Evolutionary conservation across 1,140 invertebrate species (phyloP), one percentile per base, ranked within the genome.

Genomic region (Saccostrea echinata): DNA sequence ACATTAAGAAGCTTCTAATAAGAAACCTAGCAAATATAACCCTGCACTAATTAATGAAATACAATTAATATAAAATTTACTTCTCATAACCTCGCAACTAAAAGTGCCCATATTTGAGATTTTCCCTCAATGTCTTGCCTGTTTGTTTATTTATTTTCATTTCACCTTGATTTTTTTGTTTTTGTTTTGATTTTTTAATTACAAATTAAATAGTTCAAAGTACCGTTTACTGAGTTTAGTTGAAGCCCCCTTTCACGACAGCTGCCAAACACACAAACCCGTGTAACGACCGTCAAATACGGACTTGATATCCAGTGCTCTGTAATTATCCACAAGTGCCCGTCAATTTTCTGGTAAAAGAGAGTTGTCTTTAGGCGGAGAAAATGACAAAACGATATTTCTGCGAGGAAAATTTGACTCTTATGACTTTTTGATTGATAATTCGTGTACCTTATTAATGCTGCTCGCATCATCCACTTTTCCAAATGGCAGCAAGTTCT

Each of bases 281-380:
- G n/a, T 61, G 55, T 16, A n/a, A 61, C 55, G 55, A 61, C 55
- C 55, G 55, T 27, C 68, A 16, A 80, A 81, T 68, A 52, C n/a
- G 68, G 61, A 52, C 43, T 53, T 9, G 27, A 13, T 43, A 80
- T 86, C 71, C 30, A 27, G 35, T 52, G 61, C 30, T 53, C 85
- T 80, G 51, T 86, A 86, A 86, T 86, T 86, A 76, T 53, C 18
- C 53, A 33, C 71, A 53, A 86, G 85, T 86, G 85, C 43, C 68
- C 64, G 43, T n/a, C 76, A 86, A 86, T 86, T 86, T 86, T 86
- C 85, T 86, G 51, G 68, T 86, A 86, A 86, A 55, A 86, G 64
- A 53, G 85, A 86, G 64, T 76, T 86, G 85, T 80, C 71, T 80
- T 86, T 86, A 24, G 52, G 76, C 64, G 71, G 71, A 76, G 85